These are phyloP conservation scores for Caradrina kadenii DNA, from an alignment of 2,888 invertebrate genomes.

Conservation along the genomic window DNA sequence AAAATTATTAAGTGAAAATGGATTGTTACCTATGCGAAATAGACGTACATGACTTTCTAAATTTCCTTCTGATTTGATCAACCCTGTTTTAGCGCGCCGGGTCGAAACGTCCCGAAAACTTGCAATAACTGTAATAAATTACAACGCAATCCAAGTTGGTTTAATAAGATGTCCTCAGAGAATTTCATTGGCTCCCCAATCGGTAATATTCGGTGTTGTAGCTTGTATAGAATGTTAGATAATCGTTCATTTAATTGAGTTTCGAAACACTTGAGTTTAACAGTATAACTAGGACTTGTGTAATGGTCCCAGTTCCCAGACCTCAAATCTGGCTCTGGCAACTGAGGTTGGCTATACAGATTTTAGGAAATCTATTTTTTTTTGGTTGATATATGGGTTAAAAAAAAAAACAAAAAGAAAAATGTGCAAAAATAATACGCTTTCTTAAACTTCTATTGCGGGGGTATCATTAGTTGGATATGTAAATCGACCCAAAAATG, in stretches of 20 bases:
- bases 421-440: no score
- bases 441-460: no score
- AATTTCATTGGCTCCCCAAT: conserved; percentile 68
- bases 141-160: conserved; percentile 83
- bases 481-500: background rate
- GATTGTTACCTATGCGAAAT: no score
- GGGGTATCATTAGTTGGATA: background rate
- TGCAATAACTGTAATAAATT: conserved; percentile 85
- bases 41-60: conserved; percentile 44
- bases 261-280: conserved; percentile 67
- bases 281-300: conserved; percentile 19
- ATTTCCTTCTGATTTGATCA: conserved; percentile 74
- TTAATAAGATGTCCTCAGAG: conserved; percentile 78
- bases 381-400: no score
- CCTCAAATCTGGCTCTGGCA: background rate
- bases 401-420: no score
- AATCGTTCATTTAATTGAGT: conserved; percentile 81
- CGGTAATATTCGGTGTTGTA: conserved; percentile 25
- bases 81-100: conserved; percentile 64
- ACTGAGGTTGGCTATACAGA: background rate
- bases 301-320: conserved; percentile 30
- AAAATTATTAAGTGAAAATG: no score
- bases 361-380: background rate
- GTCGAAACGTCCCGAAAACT: conserved; percentile 77
- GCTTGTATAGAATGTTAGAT: conserved; percentile 72